A percentile compares a stretch with the other conserved stretches of the same genome.
phyloP scores from a whole-genome alignment of 35 echinoderm and acorn worm genomes.

The Nesometra sesokonis region DNA sequence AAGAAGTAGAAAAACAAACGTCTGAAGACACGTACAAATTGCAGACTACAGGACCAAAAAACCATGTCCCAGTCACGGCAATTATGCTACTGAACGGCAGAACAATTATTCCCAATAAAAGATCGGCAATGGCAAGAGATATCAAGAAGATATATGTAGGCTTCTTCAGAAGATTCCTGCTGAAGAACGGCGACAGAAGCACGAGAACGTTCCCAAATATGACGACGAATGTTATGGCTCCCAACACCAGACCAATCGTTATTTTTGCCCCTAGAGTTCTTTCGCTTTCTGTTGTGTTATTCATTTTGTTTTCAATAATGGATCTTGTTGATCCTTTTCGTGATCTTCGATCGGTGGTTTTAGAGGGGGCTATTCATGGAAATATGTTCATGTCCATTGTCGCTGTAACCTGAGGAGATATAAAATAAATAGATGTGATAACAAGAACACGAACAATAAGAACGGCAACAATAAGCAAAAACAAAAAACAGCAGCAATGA shows the following conservation, averaged over 20 bases:
- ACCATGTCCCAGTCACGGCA: conserved; percentile 38
- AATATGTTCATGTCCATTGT: not conserved
- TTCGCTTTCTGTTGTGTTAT: not conserved
- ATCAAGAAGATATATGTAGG: conserved; percentile 77
- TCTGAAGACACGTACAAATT: conserved; percentile 87
- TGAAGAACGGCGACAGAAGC: conserved; percentile 67
- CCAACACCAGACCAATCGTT: conserved; percentile 9
- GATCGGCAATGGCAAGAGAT: conserved; percentile 65
- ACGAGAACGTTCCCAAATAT: conserved; percentile 76
- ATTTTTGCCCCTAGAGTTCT: not conserved
- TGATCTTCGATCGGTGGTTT: no score
- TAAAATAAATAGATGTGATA: not conserved
- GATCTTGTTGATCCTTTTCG: no score
- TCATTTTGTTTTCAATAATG: not conserved
- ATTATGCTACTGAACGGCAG: conserved; percentile 67
- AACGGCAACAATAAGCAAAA: no score
- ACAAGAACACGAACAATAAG: no score
- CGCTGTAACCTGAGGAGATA: not conserved
- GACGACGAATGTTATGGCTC: conserved; percentile 56
- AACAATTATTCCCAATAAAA: conserved; percentile 66
- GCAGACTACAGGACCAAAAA: conserved; percentile 48
- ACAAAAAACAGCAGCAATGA: no score
- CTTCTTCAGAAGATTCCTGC: conserved; percentile 43
- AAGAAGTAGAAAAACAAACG: conserved; percentile 88
- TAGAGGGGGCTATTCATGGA: no score